phyloP scores from a whole-genome alignment of 2,888 invertebrate genomes.

The Papilio demoleus region DNA sequence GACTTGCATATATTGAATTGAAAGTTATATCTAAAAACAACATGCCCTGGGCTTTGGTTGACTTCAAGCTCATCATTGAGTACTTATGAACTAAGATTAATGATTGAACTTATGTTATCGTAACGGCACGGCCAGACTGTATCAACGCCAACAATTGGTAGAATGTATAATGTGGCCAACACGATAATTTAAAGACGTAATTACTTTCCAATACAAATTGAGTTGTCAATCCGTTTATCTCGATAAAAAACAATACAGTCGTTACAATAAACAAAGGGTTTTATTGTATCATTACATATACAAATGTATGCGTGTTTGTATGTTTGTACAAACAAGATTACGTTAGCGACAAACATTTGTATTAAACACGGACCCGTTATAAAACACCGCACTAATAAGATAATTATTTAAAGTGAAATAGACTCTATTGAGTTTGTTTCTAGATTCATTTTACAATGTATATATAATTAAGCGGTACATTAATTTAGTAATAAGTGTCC shows the following conservation, averaged over 20 bases:
- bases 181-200: too few relatives aligned
- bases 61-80: too few relatives aligned
- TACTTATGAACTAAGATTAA: too few relatives aligned
- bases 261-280: constrained; percentile 3
- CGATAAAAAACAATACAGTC: constrained; percentile 2
- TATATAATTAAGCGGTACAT: constrained; percentile 26
- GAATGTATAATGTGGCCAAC: too few relatives aligned
- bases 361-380: constrained; percentile 18
- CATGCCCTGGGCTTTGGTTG: too few relatives aligned
- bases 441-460: constrained; percentile 6
- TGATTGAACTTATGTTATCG: too few relatives aligned
- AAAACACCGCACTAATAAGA: constrained; percentile 17
- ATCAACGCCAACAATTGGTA: too few relatives aligned
- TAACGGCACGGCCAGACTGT: too few relatives aligned
- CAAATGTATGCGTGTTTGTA: constrained; percentile 20
- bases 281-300: constrained; percentile 26
- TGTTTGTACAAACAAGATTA: constrained; percentile 29
- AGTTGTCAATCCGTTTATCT: background rate
- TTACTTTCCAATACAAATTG: background rate
- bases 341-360: constrained; percentile 39
- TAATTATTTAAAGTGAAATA: constrained; percentile 14
- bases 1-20: too few relatives aligned
- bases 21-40: too few relatives aligned
- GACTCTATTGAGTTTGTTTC: background rate
- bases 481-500: constrained; percentile 41